Evolutionary conservation across 1,140 invertebrate species (phyloP).

Genomic region (Atopsyche davidsoni): DNA sequence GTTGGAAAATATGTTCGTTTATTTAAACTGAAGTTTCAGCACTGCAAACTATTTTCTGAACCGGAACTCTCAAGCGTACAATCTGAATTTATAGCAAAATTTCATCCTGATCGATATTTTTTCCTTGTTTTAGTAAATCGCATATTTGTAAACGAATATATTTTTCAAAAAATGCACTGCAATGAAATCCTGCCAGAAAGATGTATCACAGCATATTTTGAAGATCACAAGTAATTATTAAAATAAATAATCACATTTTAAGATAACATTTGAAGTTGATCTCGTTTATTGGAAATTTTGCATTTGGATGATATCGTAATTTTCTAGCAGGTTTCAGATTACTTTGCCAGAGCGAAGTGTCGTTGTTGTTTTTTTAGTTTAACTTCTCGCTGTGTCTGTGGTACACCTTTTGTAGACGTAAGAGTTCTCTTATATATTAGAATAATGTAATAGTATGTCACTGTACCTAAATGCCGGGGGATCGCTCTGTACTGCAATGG

Average conservation of each 20-base stretch:
- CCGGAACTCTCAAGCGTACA: no score
- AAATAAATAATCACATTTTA: no score
- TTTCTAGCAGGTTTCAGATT: no score
- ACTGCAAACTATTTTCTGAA: no score
- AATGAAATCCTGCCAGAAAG: conserved; percentile 31
- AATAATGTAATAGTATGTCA: conserved; percentile 26
- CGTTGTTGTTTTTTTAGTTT: not conserved
- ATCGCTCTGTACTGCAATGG: conserved; percentile 20
- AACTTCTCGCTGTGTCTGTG: conserved; percentile 18
- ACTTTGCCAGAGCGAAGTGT: not conserved
- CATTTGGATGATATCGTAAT: no score
- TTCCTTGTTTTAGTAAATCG: no score
- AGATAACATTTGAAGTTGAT: no score
- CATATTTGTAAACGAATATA: conserved; percentile 28
- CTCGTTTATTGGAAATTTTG: no score
- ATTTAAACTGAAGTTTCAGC: no score
- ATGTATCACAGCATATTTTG: conserved; percentile 23
- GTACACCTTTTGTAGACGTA: conserved; percentile 26
- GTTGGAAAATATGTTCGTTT: conserved; percentile 28
- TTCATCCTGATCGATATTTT: no score
- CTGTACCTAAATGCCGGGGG: conserved; percentile 30
- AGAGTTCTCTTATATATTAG: conserved; percentile 25
- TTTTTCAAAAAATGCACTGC: conserved; percentile 31
- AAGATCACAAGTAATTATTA: no score
- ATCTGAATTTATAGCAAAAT: no score